Evolutionary conservation across 2,113 vertebrate genomes (phyloP), one percentile per base, ranked within the genome.

Genomic region (Brachirus orientalis): DNA sequence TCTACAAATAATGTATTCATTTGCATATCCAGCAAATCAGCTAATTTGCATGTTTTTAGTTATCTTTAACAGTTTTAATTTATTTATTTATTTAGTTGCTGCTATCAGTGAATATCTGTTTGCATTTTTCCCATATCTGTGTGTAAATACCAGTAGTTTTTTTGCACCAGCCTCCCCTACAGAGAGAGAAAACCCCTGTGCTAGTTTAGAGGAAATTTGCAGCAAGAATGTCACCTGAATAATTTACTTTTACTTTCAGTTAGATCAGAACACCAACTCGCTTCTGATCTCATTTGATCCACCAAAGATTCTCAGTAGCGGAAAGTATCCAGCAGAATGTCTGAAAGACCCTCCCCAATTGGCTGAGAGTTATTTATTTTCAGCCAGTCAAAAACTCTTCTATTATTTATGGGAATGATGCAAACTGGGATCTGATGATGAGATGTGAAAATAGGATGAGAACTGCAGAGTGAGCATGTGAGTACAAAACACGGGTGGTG

Each of bases 41-140:
- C 59, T 85, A 53, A 90, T 90, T 90, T 89, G 86, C 86, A 88
- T 90, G 72, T 88, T 77, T 90, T 89, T 80, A 77, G 74, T 84
- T 81, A 77, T 90, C 59, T 82, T 84, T 76, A 79, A 79, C 59
- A 69, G 64, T 83, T 55, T 84, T 54, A 77, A 46, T 87, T 85
- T 79, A 72, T 81, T 76, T 84, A 40, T 63, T 74, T 82, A 69
- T 65, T n/a, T n/a, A n/a, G 52, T 58, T 65, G 52, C 61, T 70
- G 63, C 77, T 79, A 79, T 88, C 84, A 69, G 28, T 45, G 54
- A 70, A 58, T 58, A 16, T 18, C 37, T 54, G 68, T 84, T 87
- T 83, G 74, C 83, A 81, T 86, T 89, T 80, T 55, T 59, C 71
- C 50, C 58, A 58, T 76, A 52, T 17, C 53, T 45, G 28, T 4